Evolutionary conservation across 2,113 vertebrate species (phyloP), one percentile per base, ranked within the genome.

Genomic region (Lepus timidus): DNA sequence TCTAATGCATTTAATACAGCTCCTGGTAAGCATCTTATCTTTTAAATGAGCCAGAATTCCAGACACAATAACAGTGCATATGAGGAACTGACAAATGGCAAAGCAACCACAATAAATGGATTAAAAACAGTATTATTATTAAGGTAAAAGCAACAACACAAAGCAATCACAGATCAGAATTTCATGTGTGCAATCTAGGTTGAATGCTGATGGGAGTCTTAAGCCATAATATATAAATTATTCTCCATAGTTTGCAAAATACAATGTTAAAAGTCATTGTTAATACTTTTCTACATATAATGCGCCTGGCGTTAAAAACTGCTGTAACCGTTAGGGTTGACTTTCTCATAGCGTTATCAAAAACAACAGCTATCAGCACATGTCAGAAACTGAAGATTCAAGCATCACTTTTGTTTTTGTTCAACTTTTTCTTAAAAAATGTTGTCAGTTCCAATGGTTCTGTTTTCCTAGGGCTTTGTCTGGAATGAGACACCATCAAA

Each of bases 21-120:
- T 86, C 92, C 0, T 0, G 39, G 44, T 68, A 52, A 88, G 64
- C 83, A 86, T 58, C 82, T 92, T 88, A 65, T 89, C 91, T 62
- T 51, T 92, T 92, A 94, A 90, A 80, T 22, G 36, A 97, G 76
- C 14, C 13, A 85, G 65, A 39, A 71, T 91, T 88, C 64, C 36
- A 39, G 84, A 78, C 20, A 51, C 93, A 67, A 2, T 25, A 36
- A 61, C 12, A 85, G 39, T 9, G 19, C 55, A 58, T 19, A 64
- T 11, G 23, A 75, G 68, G 94, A 68, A 91, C 0, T 23, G 65
- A 8, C n/a, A 85, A 67, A 88, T 61, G 94, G 95, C 78, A 97
- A 97, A 97, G 71, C 68, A 95, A 75, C 39, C 84, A 65, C 62
- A 88, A 86, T 96, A 93, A 94, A 75, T 93, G 70, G 9, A 52